Evolutionary conservation across 2,888 invertebrate species (phyloP), one percentile per base, ranked within the genome.

Genomic region (Pseudococcus longispinus): DNA sequence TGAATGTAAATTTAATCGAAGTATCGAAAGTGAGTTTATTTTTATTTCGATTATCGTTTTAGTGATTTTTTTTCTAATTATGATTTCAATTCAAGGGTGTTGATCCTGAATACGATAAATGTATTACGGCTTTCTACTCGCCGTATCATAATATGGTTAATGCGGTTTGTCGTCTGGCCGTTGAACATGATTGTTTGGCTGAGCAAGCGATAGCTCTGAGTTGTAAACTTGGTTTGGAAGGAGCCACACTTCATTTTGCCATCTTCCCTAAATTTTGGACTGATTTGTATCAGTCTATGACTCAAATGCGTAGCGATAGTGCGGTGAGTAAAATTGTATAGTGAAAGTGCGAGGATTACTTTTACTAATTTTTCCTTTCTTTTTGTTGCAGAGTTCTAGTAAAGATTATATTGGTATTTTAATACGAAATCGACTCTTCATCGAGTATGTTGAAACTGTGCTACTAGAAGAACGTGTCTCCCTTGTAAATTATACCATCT

Each of bases 141-240:
- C 97, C 97, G 0, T 98, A 98, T 91, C 97, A 98, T 90, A 95
- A 95, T 90, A 95, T 98, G 88, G 94, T 98, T 87, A 97, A 98
- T 91, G 92, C 95, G 89, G 92, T 95, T 92, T 96, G 97, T 91
- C 94, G 97, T 74, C 94, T 97, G 90, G 97, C 97, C 88, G 95
- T 97, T 88, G 96, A 95, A 90, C 95, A 96, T 89, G 96, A 96
- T 90, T 95, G 95, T 89, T 94, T 98, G 91, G 95, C 95, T 84
- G 96, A 97, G 90, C 94, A 95, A 86, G 92, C 98, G 89, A 95
- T 98, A 88, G 94, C 95, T 90, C 92, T 98, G 89, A 96, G 96
- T 90, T 96, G 96, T 87, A 94, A 97, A 92, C 95, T 97, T 85
- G 98, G 97, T 88, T 95, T 96, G 89, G 98, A 98, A 92, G 97